Evolutionary conservation across 2,797 vertebrate species (phyloP), one percentile per base, ranked within the genome.

Genomic region (Malacoctenus gilli): DNA sequence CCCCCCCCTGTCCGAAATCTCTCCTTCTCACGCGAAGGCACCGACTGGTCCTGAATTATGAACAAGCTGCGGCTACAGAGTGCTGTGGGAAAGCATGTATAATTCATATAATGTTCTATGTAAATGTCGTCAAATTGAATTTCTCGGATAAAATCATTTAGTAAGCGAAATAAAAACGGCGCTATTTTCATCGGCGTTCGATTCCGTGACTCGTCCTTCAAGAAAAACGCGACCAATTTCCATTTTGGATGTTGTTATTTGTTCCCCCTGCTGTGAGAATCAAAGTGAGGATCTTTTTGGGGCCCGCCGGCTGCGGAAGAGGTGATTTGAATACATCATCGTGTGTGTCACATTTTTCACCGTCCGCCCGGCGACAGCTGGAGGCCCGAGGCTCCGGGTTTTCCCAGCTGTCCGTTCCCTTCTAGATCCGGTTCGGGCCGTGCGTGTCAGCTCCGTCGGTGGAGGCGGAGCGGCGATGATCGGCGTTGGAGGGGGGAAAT

Each of bases 11-110:
- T n/a, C n/a, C n/a, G n/a, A 31, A 76, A 80, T 47, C 64, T 32
- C 59, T 70, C 5, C 36, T 48, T 72, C 60, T 75, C 71, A 79
- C 68, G 61, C 71, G 18, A 71, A 23, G 13, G 18, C 49, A 4
- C 20, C 10, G 4, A 16, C 19, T 64, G 58, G 32, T 39, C 2
- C 46, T 69, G 47, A 64, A 42, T 71, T 52, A 62, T 43, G 41
- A 52, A 39, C 41, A 48, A n/a, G 37, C 42, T 25, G 2, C 35
- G 14, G 13, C 38, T n/a, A 22, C 22, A 11, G 40, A 4, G 36
- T 1, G 4, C 37, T 34, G 20, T 50, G 36, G 35, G 40, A 36
- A 59, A 36, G 18, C 42, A 42, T 0, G 38, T 10, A 12, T 23
- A 10, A 23, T 32, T 40, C 11, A 15, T 16, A 18, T 13, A 21